Evolutionary conservation across 2,888 invertebrate species (phyloP), one percentile per base, ranked within the genome.

Genomic region (Steinernema carpocapsae): DNA sequence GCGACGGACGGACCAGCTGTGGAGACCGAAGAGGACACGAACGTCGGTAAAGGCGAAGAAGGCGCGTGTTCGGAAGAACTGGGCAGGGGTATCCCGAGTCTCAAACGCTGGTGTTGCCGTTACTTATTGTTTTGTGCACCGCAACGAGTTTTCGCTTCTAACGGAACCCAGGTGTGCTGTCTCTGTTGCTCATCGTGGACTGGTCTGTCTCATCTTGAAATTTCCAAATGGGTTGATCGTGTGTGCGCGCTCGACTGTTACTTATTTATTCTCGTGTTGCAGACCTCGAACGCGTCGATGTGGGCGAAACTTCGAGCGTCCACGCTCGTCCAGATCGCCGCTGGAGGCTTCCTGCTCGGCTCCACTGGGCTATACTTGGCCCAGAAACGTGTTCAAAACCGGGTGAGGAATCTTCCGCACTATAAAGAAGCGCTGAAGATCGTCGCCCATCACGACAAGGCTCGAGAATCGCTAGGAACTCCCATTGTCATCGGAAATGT

Each of bases 401-500:
- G 77, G 73, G 84, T 84, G 7, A n/a, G 79, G 2, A 22, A 17
- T 46, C 46, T 74, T 32, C 72, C 76, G 14, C 78, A 78, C 43
- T 72, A 52, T 56, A 45, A 22, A 43, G 85, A 85, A 71, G 80
- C 81, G 29, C 77, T 85, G 52, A 79, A 78, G 56, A 85, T 87
- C 64, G 76, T 87, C 45, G 76, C 76, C 22, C 81, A 81, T n/a
- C 86, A 86, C 59, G 80, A 82, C 12, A 79, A 82, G 70, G 84
- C 83, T 45, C 70, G 81, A 78, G 79, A 78, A 46, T 77, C 78
- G 4, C 77, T 86, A 32, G 86, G 86, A 22, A 75, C 78, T 19
- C 86, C 86, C 14, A 85, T 86, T 75, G 77, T 80, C 56, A 76
- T 86, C 14, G 86, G 86, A 29, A 75, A 77, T 43, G 82, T 87